Evolutionary conservation across 2,888 invertebrate species (phyloP).

Genomic region (Limenitis camilla): DNA sequence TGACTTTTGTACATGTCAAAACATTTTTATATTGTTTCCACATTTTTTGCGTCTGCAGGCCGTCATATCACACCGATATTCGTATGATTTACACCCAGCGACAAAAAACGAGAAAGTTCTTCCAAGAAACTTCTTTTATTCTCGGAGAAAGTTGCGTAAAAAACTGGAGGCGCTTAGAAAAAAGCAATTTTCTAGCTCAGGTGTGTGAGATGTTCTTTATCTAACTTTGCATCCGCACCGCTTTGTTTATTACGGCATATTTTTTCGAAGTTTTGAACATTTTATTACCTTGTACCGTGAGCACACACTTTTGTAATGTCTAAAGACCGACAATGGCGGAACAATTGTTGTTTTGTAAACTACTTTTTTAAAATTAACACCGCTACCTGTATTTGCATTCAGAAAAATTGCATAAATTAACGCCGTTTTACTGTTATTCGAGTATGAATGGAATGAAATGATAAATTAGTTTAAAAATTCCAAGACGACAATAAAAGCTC

Average conservation of each 20-base stretch:
- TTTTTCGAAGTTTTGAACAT: constrained; percentile 71
- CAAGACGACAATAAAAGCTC: constrained; percentile 37
- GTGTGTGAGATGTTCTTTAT: constrained; percentile 75
- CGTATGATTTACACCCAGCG: constrained; percentile 58
- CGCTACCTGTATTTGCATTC: constrained; percentile 52
- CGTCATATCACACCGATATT: constrained; percentile 50
- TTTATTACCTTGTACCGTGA: constrained; percentile 66
- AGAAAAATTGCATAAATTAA: constrained; percentile 29
- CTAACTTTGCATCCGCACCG: constrained; percentile 74
- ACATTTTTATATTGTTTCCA: constrained; percentile 42
- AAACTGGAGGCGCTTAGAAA: constrained; percentile 72
- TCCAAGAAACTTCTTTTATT: constrained; percentile 71
- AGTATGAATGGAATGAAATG: constrained; percentile 22
- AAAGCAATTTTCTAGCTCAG: constrained; percentile 76
- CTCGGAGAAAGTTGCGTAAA: constrained; percentile 71
- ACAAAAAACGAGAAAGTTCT: constrained; percentile 64
- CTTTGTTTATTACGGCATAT: constrained; percentile 70
- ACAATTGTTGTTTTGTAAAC: constrained; percentile 61
- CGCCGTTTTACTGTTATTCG: constrained; percentile 29
- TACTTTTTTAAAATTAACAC: constrained; percentile 38
- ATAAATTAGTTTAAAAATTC: constrained; percentile 23
- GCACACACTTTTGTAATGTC: constrained; percentile 46
- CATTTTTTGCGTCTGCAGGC: constrained; percentile 43
- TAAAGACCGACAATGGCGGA: constrained; percentile 44
- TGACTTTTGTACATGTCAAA: constrained; percentile 51